Conservation (phyloP, 2,113 vertebrate genomes). For the Rhinopomastus cyanomelas region DNA sequence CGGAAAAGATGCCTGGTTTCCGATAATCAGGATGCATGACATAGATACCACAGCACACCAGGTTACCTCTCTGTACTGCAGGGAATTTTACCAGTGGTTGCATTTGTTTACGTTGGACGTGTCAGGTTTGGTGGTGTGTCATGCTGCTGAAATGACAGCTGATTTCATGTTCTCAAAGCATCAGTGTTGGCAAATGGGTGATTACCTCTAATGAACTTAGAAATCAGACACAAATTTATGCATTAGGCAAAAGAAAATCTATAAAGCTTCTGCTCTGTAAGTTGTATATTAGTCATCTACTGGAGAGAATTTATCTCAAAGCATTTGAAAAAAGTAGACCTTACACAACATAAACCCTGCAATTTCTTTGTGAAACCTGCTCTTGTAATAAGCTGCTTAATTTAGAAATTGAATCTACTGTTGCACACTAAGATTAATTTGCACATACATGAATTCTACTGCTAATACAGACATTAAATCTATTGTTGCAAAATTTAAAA, state of each 20-base stretch:
- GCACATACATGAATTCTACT: too few species aligned
- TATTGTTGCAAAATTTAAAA: neutral
- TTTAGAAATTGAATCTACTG: neutral
- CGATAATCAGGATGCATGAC: neutral
- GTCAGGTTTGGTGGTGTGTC: neutral
- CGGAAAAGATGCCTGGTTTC: neutral
- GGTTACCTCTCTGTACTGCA: neutral
- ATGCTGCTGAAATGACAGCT: neutral
- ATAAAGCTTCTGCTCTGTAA: neutral
- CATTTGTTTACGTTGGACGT: neutral
- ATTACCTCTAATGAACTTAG: neutral
- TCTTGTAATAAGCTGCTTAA: neutral
- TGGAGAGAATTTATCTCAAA: neutral
- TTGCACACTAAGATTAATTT: too few species aligned
- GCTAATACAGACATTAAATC: too few species aligned
- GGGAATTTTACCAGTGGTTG: neutral
- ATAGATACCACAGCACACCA: neutral
- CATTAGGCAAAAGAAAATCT: neutral
- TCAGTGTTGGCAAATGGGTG: neutral
- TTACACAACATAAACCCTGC: neutral
- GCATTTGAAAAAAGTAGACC: neutral
- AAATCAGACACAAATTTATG: neutral
- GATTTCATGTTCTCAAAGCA: neutral
- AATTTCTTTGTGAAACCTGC: neutral
- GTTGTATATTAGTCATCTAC: neutral